Conservation (phyloP, 1,140 invertebrate species). For the Platorchestia sp. region DNA sequence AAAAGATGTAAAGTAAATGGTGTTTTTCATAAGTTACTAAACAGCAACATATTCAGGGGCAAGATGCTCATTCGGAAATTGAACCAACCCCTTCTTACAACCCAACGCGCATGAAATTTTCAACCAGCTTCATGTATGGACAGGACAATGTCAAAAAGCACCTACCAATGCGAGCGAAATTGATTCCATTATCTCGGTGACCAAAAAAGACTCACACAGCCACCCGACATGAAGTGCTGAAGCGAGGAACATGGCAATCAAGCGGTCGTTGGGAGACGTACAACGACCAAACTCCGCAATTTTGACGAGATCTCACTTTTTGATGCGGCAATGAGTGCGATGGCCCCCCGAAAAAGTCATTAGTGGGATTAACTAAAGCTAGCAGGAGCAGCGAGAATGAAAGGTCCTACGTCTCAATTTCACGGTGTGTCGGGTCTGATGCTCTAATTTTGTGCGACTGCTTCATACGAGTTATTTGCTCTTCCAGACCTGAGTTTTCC, state of each 20-base stretch:
- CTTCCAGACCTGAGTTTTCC: background rate
- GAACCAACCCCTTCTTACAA: no score
- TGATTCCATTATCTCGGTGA: background rate
- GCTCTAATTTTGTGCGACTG: background rate
- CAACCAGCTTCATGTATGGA: background rate
- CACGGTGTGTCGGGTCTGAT: background rate
- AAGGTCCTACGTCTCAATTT: conserved; percentile 7
- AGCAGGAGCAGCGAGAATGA: background rate
- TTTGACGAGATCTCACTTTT: conserved; percentile 53
- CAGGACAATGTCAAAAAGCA: background rate
- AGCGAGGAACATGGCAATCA: conserved; percentile 33
- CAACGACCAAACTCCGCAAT: conserved; percentile 32
- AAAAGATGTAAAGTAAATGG: background rate
- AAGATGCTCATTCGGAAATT: background rate
- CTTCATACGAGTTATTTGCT: background rate
- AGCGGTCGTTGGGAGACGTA: conserved; percentile 15
- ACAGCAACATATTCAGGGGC: background rate
- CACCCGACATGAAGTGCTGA: conserved; percentile 14
- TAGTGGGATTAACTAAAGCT: conserved; percentile 48
- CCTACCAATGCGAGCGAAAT: background rate
- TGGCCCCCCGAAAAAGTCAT: conserved; percentile 25
- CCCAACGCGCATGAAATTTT: background rate
- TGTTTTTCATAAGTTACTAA: background rate
- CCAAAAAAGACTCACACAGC: background rate
- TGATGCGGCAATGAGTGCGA: conserved; percentile 18